Percentiles rank a stretch among this genome's conserved stretches.
Conservation (phyloP, 2,113 vertebrate species). For the Lasiurus borealis region DNA sequence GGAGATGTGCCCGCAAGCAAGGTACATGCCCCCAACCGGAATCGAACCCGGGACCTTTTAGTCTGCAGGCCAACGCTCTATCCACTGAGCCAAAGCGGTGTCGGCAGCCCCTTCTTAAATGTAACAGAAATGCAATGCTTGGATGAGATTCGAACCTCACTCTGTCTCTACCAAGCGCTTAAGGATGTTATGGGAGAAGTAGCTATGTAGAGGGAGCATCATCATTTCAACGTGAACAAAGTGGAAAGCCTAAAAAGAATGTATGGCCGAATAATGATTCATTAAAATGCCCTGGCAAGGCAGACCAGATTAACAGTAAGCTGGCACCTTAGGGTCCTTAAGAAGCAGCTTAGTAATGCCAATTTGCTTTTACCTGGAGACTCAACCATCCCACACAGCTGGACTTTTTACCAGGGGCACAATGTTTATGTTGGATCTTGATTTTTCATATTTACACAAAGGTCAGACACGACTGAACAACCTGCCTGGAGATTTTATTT, state of each 20-base stretch:
- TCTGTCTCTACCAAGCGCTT: conserved; percentile 32
- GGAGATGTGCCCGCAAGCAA: too few relatives aligned
- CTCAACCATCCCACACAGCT: accelerated
- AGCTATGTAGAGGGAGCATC: background rate
- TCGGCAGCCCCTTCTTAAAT: conserved; percentile 46
- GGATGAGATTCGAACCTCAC: conserved; percentile 45
- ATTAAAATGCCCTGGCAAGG: conserved; percentile 44
- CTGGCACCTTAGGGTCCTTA: background rate
- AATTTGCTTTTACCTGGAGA: background rate
- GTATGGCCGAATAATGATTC: conserved; percentile 43
- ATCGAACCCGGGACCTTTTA: too few relatives aligned
- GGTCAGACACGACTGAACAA: background rate
- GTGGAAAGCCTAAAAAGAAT: conserved; percentile 53
- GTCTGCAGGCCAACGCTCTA: too few relatives aligned
- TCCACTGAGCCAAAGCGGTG: too few relatives aligned
- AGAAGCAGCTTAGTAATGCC: conserved; percentile 13
- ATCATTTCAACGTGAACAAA: conserved; percentile 12
- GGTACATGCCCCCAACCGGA: too few relatives aligned
- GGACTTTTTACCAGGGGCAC: background rate
- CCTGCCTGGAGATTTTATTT: conserved; percentile 7
- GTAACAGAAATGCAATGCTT: conserved; percentile 52
- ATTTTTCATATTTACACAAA: conserved; percentile 59
- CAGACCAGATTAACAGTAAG: background rate
- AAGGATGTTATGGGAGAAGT: conserved; percentile 45
- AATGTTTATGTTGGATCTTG: background rate